These are phyloP conservation scores for Aethes cnicana DNA, from an alignment of 2,888 invertebrate species.

Conservation along the genomic window DNA sequence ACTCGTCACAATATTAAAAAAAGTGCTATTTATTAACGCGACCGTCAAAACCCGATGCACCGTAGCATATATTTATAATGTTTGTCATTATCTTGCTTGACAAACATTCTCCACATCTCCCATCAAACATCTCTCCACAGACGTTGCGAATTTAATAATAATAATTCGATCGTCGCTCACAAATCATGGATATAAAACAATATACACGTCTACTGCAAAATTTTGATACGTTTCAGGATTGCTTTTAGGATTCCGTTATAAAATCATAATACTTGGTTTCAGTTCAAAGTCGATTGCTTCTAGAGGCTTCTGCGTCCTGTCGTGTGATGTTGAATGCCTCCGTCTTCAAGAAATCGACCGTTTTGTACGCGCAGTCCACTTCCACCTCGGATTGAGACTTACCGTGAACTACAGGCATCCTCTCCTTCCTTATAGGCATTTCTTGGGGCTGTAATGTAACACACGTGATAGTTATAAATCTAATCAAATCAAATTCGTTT, in stretches of 20 bases:
- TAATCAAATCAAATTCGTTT: neutral
- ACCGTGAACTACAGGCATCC: constrained; percentile 54
- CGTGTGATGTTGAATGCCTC: constrained; percentile 94
- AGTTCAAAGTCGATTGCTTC: constrained; percentile 50
- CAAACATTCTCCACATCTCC: too few species aligned
- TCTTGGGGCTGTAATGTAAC: constrained; percentile 42
- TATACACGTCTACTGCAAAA: neutral
- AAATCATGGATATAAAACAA: neutral
- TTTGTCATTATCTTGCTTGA: too few species aligned
- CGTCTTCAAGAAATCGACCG: constrained; percentile 96
- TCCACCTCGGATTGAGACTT: constrained; percentile 56
- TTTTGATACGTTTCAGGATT: constrained; percentile 4
- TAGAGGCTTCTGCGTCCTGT: constrained; percentile 88
- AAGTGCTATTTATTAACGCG: too few species aligned
- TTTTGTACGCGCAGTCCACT: constrained; percentile 88
- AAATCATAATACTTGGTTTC: constrained; percentile 11
- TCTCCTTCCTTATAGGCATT: constrained; percentile 37
- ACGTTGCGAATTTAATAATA: too few species aligned
- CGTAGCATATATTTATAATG: too few species aligned
- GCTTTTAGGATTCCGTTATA: neutral
- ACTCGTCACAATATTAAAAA: too few species aligned
- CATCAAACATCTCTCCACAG: too few species aligned
- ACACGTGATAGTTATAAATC: neutral
- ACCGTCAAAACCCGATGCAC: too few species aligned
- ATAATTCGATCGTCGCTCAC: neutral